Evolutionary conservation across 2,113 vertebrate genomes (phyloP).

Genomic region (Sus scrofa): DNA sequence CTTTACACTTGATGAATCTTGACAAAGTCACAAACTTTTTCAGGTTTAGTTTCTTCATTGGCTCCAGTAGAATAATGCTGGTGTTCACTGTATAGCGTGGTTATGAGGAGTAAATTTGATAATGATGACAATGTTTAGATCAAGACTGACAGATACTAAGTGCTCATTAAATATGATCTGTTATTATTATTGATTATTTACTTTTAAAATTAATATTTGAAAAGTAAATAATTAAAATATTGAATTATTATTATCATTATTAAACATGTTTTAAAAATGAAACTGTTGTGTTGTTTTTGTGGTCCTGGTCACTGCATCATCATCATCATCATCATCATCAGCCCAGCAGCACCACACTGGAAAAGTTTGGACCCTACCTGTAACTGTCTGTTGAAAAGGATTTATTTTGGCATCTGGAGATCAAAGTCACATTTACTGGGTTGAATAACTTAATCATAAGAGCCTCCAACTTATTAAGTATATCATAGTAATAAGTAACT

Average conservation of each 20-base stretch:
- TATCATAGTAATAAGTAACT: too few species aligned
- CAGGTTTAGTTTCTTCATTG: not conserved
- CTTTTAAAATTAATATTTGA: too few species aligned
- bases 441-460: not conserved
- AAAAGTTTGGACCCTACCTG: not conserved
- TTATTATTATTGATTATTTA: not conserved
- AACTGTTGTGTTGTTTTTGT: too few species aligned
- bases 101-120: not conserved
- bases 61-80: not conserved
- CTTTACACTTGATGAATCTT: not conserved
- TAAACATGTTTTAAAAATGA: too few species aligned
- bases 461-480: not conserved
- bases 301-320: too few species aligned
- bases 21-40: not conserved
- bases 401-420: not conserved
- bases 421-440: not conserved
- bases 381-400: not conserved
- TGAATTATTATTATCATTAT: too few species aligned
- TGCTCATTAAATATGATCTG: not conserved
- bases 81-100: not conserved
- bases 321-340: not conserved
- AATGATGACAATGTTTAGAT: not conserved
- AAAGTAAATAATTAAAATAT: too few species aligned
- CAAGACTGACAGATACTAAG: not conserved
- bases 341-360: rapidly evolving